Conservation (phyloP, 2,113 vertebrate genomes). For the Anhinga rufa region DNA sequence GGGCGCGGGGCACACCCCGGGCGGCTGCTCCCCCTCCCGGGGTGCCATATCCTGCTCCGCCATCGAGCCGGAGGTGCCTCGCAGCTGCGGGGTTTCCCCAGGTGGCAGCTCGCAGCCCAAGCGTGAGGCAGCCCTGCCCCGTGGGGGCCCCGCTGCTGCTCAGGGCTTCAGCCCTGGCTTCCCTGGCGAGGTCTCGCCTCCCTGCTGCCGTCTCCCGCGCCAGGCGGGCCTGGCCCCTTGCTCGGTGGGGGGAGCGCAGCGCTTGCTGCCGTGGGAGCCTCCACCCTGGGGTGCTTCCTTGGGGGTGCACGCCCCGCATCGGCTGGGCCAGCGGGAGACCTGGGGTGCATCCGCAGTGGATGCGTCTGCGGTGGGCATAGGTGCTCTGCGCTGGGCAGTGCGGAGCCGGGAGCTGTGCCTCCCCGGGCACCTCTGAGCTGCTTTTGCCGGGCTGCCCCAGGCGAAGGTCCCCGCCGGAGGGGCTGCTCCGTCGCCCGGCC, state of each 20-base stretch:
- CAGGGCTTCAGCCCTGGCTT: not conserved
- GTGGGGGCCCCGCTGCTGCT: rapidly evolving
- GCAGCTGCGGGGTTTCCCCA: rapidly evolving
- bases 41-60: not conserved
- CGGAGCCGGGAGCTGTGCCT: not conserved
- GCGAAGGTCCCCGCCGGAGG: not conserved
- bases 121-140: not conserved
- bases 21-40: rapidly evolving
- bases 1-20: rapidly evolving
- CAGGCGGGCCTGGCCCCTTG: not conserved
- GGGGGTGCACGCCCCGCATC: rapidly evolving
- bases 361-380: rapidly evolving
- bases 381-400: rapidly evolving
- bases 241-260: rapidly evolving
- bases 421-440: not conserved
- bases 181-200: rapidly evolving
- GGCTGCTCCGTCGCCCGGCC: rapidly evolving
- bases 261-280: not conserved
- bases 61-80: not conserved
- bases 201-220: too few species aligned
- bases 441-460: not conserved
- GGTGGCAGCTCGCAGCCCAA: not conserved
- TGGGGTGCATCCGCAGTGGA: not conserved
- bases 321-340: not conserved
- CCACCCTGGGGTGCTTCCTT: not conserved